Percentiles rank a stretch among this genome's conserved stretches.
phyloP scores from a whole-genome alignment of 2,888 invertebrate species.

The Melanchra persicariae region DNA sequence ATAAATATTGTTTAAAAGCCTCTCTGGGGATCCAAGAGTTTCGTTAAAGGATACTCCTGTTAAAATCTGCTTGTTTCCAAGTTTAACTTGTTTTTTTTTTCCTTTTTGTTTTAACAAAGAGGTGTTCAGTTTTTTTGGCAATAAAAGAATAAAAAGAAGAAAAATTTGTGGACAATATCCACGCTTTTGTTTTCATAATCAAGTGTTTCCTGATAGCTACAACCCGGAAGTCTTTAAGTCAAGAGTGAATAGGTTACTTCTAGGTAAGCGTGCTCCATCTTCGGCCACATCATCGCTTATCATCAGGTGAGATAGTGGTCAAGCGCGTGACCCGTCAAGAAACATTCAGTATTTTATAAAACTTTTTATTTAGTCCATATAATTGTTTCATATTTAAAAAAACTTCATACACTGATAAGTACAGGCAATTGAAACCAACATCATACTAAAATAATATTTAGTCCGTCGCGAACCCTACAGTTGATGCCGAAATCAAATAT shows the following conservation, averaged over 20 bases:
- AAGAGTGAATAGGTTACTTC: too few species aligned
- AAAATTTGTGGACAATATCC: neutral
- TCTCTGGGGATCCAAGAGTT: conserved; percentile 36
- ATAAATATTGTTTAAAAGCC: conserved; percentile 67
- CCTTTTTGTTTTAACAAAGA: conserved; percentile 4
- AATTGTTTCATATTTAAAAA: neutral
- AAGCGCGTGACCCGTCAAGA: too few species aligned
- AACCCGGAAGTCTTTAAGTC: too few species aligned
- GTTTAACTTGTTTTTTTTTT: conserved; percentile 33
- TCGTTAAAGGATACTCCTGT: conserved; percentile 41
- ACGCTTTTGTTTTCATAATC: conserved; percentile 10
- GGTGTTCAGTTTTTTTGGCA: conserved; percentile 13
- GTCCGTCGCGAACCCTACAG: conserved; percentile 38
- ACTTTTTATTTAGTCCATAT: neutral
- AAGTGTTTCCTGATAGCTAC: too few species aligned
- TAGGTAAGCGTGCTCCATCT: too few species aligned
- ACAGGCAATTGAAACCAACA: conserved; percentile 21
- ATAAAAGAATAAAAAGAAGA: too few species aligned
- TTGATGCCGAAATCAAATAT: conserved; percentile 71
- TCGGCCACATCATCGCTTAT: too few species aligned
- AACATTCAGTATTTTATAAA: neutral
- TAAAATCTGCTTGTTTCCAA: conserved; percentile 43
- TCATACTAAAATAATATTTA: conserved; percentile 42
- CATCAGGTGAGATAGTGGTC: too few species aligned
- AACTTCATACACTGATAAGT: neutral